phyloP scores from a whole-genome alignment of 2,113 vertebrate genomes.

The Dicentrarchus labrax region DNA sequence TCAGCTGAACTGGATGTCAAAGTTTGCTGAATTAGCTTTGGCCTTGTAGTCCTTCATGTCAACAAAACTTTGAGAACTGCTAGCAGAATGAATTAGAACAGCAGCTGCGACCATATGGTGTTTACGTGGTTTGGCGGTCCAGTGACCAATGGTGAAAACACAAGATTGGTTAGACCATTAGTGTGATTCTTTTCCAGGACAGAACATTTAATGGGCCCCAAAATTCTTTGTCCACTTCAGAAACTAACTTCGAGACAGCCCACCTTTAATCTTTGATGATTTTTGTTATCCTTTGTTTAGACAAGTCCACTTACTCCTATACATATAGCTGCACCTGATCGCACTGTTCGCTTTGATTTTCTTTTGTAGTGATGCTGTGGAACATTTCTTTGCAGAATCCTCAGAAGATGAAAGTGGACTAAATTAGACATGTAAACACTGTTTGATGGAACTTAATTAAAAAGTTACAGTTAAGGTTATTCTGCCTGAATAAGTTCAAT shows the following conservation, averaged over 20 bases:
- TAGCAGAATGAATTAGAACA: conserved; percentile 68
- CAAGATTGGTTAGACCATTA: conserved; percentile 67
- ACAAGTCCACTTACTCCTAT: conserved; percentile 28
- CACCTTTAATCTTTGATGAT: conserved; percentile 59
- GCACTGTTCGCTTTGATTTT: conserved; percentile 61
- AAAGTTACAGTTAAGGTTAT: conserved; percentile 78
- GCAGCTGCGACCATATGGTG: conserved; percentile 70
- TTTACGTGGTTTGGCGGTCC: conserved; percentile 64
- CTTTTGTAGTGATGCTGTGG: conserved; percentile 70
- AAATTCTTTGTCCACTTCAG: conserved; percentile 11
- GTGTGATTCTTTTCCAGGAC: conserved; percentile 57
- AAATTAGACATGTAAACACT: conserved; percentile 77
- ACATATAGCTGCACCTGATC: conserved; percentile 62
- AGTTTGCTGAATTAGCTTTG: conserved; percentile 42
- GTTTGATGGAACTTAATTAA: conserved; percentile 77
- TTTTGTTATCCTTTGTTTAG: conserved; percentile 55
- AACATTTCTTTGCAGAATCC: conserved; percentile 52
- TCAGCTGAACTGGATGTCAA: conserved; percentile 19
- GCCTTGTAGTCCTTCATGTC: conserved; percentile 50
- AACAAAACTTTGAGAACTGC: conserved; percentile 61
- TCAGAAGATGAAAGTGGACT: conserved; percentile 76
- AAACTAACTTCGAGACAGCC: conserved; percentile 41
- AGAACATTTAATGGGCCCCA: conserved; percentile 55
- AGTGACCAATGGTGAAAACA: conserved; percentile 67
- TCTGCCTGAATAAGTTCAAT: conserved; percentile 78